Evolutionary conservation across 92 coral and sea anemone genomes (phyloP), one percentile per base, ranked within the genome.

Genomic region (Porites divaricata): DNA sequence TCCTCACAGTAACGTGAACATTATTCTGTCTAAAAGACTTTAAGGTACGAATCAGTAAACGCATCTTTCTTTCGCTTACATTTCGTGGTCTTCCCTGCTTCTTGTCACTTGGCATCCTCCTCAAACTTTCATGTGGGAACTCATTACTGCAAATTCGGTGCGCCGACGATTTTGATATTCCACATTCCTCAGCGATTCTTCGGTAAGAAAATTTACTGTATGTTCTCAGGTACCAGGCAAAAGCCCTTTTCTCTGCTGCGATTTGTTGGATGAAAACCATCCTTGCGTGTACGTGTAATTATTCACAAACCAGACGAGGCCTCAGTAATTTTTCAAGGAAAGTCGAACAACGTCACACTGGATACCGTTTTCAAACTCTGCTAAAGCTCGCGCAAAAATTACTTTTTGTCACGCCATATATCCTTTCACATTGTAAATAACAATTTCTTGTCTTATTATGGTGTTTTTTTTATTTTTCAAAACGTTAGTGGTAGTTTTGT

Each of bases 271-370:
- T n/a, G n/a, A n/a, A n/a, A 56, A 24, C 45, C n/a, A 41, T 72
- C 26, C 50, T 72, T 23, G 77, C 58, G 28, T 22, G 75, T 69
- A 69, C 51, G 21, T 69, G 25, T 9, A 71, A 71, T 71, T 71
- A 71, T 71, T 71, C 75, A 26, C 75, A 71, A 71, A 71, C 48
- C 75, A 71, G 75, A 71, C 75, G 56, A 71, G 26, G 75, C n/a
- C n/a, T n/a, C n/a, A 35, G 58, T 41, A 71, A 71, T 24, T 71
- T 72, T 72, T 72, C 77, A 48, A 48, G 21, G 77, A 72, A 72
- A 72, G 62, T 53, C 45, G 35, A 72, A 72, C 77, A 72, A 72
- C 77, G 61, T 72, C 77, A 48, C 77, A 72, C 23, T 72, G n/a
- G n/a, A n/a, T n/a, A n/a, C n/a, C n/a, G n/a, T n/a, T n/a, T n/a